A percentile compares a stretch with the other conserved stretches of the same genome.
phyloP scores from a whole-genome alignment of 2,113 vertebrate species.

The Macrotus californicus region DNA sequence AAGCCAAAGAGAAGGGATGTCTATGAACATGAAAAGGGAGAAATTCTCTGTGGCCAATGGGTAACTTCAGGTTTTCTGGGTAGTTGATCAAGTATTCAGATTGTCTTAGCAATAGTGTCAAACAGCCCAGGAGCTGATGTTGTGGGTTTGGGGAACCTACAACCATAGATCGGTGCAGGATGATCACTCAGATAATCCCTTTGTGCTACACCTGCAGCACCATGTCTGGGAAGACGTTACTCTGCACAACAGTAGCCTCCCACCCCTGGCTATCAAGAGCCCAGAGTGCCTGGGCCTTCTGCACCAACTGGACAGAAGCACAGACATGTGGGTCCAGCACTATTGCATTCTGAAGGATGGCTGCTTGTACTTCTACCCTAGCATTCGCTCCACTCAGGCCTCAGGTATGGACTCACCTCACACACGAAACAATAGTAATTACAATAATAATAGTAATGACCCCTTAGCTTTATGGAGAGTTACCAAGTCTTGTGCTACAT shows the following conservation, averaged over 20 bases:
- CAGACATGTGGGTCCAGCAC: slow-evolving; percentile 85
- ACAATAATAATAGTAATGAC: neutral
- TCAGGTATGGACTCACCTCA: slow-evolving; percentile 77
- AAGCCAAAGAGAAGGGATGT: neutral
- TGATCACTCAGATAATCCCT: neutral
- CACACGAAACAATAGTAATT: neutral
- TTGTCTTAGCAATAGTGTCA: neutral
- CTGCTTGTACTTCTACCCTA: slow-evolving; percentile 89
- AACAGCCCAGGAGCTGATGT: accelerated
- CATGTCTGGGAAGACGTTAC: slow-evolving; percentile 94
- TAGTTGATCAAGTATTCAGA: neutral
- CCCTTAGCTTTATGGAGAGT: neutral
- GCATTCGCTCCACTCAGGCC: slow-evolving; percentile 87
- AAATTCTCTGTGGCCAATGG: neutral
- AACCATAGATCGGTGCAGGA: neutral
- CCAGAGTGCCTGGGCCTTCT: slow-evolving; percentile 91
- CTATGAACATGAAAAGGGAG: neutral
- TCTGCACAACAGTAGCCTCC: slow-evolving; percentile 88
- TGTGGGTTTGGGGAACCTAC: neutral
- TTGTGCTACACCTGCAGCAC: slow-evolving; percentile 76
- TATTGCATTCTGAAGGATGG: slow-evolving; percentile 92
- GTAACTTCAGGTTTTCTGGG: neutral
- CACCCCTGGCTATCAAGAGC: slow-evolving; percentile 90
- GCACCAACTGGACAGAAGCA: slow-evolving; percentile 85
- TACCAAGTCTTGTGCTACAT: neutral